Base-by-base conservation (phyloP, 1,140 invertebrate species). In the Thalassaphorura encarpata region DNA sequence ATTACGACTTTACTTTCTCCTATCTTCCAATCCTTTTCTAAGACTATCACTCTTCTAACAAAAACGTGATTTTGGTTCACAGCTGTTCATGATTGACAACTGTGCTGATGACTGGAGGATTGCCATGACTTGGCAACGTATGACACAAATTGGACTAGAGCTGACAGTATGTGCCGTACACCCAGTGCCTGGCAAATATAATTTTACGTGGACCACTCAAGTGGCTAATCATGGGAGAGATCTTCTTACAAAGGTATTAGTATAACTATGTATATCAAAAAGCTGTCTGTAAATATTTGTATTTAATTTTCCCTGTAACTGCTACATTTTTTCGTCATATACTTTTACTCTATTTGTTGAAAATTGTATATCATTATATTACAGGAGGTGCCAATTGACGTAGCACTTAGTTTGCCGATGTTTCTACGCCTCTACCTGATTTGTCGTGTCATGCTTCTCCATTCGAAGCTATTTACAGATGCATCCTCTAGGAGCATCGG, bases 71-170 rank as follows among this genome's bases (percentile, higher is more conserved):
- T 52, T 58, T 66, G 64, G 52, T 41, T 64, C 77, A 39, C 78
- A 97, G 92, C 81, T 97, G 76, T 97, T 96, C 78, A 94, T 96
- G 89, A 96, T 97, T 77, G 92, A 97, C 81, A 99, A 99, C 79
- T 97, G 94, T 77, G 93, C 96, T 49, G 96, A 99, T 75, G 96
- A 99, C 77, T 99, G 96, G 96, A 80, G 95, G 70, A 99, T 99
- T 76, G 95, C 96, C 61, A 95, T 99, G 85, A 98, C 95, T 55
- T 95, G 88, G 85, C 87, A 93, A 75, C 77, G 93, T 71, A 89
- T 93, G 74, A 80, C 82, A 63, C 90, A 96, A 75, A 93, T 99
- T 69, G 77, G 81, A 29, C 78, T 96, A 65, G 96, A 99, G 75
- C 77, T 99, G 62, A 71, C 84, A 58, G 89, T 98, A 69, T 99